phyloP scores from a whole-genome alignment of 2,797 vertebrate species.

The Chromis chromis region DNA sequence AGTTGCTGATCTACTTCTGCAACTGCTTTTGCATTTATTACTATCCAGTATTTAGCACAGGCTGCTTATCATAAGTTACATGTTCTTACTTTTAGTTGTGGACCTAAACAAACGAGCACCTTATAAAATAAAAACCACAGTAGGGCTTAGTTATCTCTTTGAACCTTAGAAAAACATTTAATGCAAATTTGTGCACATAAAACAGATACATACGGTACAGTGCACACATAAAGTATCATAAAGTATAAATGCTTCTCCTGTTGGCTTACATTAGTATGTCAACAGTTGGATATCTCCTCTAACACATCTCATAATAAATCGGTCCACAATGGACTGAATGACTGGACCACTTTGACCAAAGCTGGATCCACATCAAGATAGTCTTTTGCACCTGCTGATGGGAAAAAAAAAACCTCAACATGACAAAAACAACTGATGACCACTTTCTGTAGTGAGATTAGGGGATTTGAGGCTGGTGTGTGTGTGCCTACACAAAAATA shows the following conservation, averaged over 20 bases:
- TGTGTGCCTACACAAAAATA: constrained; percentile 55
- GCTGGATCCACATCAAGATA: constrained; percentile 64
- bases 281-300: constrained; percentile 59
- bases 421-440: constrained; percentile 52
- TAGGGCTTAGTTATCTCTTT: constrained; percentile 34
- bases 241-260: constrained; percentile 84
- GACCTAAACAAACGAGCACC: neutral
- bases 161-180: constrained; percentile 83
- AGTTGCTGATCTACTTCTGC: neutral
- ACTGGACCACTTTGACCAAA: constrained; percentile 77
- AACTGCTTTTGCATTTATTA: neutral
- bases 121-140: constrained; percentile 46
- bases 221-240: constrained; percentile 80
- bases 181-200: constrained; percentile 83
- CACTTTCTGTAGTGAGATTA: constrained; percentile 53
- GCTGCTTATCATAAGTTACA: too few species aligned
- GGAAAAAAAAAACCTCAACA: constrained; percentile 47
- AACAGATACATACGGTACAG: constrained; percentile 84
- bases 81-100: too few species aligned
- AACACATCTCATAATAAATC: constrained; percentile 65
- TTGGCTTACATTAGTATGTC: constrained; percentile 80
- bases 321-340: constrained; percentile 67
- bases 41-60: neutral
- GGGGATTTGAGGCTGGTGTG: constrained; percentile 71
- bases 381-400: constrained; percentile 64